These are phyloP conservation scores for Papilio helenus DNA, from an alignment of 1,140 invertebrate genomes.

Conservation along the genomic window DNA sequence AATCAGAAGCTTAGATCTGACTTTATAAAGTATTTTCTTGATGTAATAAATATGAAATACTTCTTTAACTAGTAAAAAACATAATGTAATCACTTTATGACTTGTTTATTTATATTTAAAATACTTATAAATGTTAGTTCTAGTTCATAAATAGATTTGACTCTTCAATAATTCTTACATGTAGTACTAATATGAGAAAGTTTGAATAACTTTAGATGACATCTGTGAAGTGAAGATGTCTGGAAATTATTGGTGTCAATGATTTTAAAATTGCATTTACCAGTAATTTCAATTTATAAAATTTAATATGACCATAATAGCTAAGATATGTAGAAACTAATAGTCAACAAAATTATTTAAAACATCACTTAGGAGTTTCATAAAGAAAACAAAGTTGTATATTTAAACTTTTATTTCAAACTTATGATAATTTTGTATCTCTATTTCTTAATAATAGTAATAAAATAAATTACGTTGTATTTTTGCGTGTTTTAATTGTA, in stretches of 20 bases:
- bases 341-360: background rate
- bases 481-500: background rate
- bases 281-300: background rate
- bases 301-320: background rate
- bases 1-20: constrained; percentile 87
- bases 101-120: constrained; percentile 10
- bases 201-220: background rate
- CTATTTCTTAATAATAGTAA: background rate
- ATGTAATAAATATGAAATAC: constrained; percentile 10
- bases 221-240: background rate
- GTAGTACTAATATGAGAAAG: background rate
- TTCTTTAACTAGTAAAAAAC: background rate
- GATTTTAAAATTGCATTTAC: background rate
- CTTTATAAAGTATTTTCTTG: constrained; percentile 41
- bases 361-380: background rate
- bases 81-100: background rate
- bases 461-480: constrained; percentile 4
- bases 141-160: background rate
- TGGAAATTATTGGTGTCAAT: background rate
- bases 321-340: no score
- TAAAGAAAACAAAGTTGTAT: background rate
- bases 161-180: background rate
- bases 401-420: background rate
- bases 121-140: background rate
- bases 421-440: background rate